Base-by-base conservation (phyloP, 2,113 vertebrate species). In the Crypturellus undulatus region DNA sequence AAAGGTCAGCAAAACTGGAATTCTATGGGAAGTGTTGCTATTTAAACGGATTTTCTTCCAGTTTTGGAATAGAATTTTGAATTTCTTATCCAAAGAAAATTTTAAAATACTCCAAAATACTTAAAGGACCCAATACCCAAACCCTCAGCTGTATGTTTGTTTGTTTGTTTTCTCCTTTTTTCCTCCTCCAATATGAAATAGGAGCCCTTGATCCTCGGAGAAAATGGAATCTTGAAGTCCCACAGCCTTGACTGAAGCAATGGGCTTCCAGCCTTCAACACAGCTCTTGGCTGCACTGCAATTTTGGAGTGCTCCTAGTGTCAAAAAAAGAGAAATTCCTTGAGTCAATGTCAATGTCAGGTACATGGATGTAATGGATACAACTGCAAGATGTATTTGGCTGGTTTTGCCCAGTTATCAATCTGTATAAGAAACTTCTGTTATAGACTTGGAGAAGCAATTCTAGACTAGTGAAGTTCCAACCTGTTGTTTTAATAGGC, bases 171-270 rank as follows among this genome's bases (percentile, higher is more conserved):
- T 56, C 10, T 63, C 25, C 25, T 36, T 72, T 59, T 59, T 72
- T 51, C 56, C 3, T 51, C 64, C 59, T 47, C 8, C 34, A 52
- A 28, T 1, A 2, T 36, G 40, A 62, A 91, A 36, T 8, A 13
- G 6, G 52, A 64, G 20, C 34, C 24, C 47, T 56, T 76, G 58
- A 49, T 4, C 43, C 38, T 71, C 63, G n/a, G 11, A 77, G 32
- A 19, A 49, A 65, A 38, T 16, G n/a, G 2, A 9, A 43, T 12
- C 64, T n/a, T 75, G 49, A 87, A 81, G 59, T 45, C 36, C 65
- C 63, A 2, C 38, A 49, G 1, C 11, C 40, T 10, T 43, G 12
- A 2, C 30, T 64, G 75, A 63, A 52, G 8, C 0, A 2, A 60
- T 25, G 40, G 12, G 28, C 43, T 76, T 32, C 32, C 20, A 14